Evolutionary conservation across 2,113 vertebrate genomes (phyloP), one percentile per base, ranked within the genome.

Genomic region (Ifrita kowaldi): DNA sequence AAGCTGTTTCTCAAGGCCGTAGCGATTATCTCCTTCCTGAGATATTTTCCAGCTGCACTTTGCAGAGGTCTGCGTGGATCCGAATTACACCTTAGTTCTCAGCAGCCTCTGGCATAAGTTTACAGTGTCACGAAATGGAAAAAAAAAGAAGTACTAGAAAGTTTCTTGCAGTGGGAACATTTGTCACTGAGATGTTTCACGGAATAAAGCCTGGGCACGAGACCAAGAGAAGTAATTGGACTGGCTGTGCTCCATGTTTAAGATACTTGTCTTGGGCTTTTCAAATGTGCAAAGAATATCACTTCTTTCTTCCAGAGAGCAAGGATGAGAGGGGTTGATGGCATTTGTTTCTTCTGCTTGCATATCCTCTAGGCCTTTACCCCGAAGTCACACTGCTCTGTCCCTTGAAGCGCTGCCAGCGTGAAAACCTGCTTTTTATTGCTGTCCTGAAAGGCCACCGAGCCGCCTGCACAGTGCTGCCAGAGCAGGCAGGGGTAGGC

Each of bases 141-240:
- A 63, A 56, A 56, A 44, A 37, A 30, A 94, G 44, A 68, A 81
- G 94, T 95, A 96, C 83, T 93, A 96, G 95, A 96, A 97, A 91
- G 94, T 95, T 97, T 97, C 95, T 97, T 3, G 32, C 67, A 96
- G 76, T 70, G 79, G 95, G 95, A 97, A 93, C 70, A 96, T 96
- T 97, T 98, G 92, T 97, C 97, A 97, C 85, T 71, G 93, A 94
- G 82, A 91, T 95, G 73, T 96, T 97, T 97, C 92, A 97, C 9
- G 87, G 97, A 97, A 97, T 92, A 84, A 97, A 94, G 50, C 85
- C 95, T 91, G 95, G 97, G 95, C 96, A 95, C 7, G 9, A n/a
- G 71, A 97, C 95, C 97, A 98, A 97, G 74, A 80, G 94, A 97
- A 97, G 93, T 96, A 98, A 98, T 86, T 97, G 70, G 50, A 94